Evolutionary conservation across 2,113 vertebrate species (phyloP), one percentile per base, ranked within the genome.

Genomic region (Rhabdornis inornatus): DNA sequence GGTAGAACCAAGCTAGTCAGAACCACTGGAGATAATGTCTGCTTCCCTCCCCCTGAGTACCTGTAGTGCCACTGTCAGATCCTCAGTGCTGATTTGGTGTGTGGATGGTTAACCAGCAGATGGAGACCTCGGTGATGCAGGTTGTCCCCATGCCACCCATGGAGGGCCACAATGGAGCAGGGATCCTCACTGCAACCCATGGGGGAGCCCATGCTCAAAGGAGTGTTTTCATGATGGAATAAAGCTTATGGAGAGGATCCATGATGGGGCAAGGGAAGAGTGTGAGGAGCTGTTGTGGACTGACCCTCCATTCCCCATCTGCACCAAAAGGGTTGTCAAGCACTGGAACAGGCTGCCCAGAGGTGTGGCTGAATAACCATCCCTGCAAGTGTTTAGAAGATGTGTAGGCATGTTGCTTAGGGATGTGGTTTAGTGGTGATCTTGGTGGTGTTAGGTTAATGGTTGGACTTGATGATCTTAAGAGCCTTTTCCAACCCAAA

Each of bases 171-270:
- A 40, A 33, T 20, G 17, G 64, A 93, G 47, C 27, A 61, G 13
- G 10, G n/a, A 13, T n/a, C 39, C 35, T 28, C 30, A 1, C 39
- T 55, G 42, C 47, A 75, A 37, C n/a, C 35, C 1, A 0, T 19
- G n/a, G 20, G 8, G 25, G 6, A 57, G 9, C 21, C 30, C 33
- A 6, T 2, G 8, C 31, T 68, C 25, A 3, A 45, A 20, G 52
- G 52, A 50, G 8, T 19, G 47, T 83, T 64, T 42, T n/a, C 44
- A 33, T 69, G 44, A 40, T 64, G 49, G 55, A 18, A 19, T 77
- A 31, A 28, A 74, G 23, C 30, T 31, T 2, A 1, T 83, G 50
- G n/a, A 77, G 64, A 20, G 23, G 10, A 64, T 22, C 2, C 2
- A 2, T 28, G 40, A n/a, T 61, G 24, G 45, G 25, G 5, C 27